Base-by-base conservation (phyloP, 2,888 invertebrate species). In the Nemotelus pantherinus region DNA sequence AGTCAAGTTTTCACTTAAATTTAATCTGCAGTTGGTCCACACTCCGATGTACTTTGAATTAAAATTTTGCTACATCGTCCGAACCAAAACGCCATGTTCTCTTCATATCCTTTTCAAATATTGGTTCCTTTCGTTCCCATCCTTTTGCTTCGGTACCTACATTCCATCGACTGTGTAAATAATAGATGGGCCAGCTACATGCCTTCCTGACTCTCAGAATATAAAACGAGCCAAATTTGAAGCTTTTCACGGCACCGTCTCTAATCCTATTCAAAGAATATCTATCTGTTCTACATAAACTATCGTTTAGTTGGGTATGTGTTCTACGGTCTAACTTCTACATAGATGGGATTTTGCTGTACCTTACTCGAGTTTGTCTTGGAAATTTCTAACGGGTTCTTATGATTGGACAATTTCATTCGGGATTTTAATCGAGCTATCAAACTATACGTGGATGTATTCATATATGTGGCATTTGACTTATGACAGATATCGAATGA, bases 1-100 rank as follows among this genome's bases (percentile, higher is more conserved):
- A 77, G 77, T 77, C 67, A 77, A 77, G 77, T 77, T 68, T 77
- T 77, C 77, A 77, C 77, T 77, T 77, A 77, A 77, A 77, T 77
- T 77, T 77, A 77, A 77, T 77, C 77, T 68, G 77, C 76, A 77
- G 77, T 68, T 68, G 77, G 77, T 77, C 57, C 48, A 77, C 68
- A 77, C 77, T 58, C 77, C 58, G 67, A 77, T 68, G 77, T 77
- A 67, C 68, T 77, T 77, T 57, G 77, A 77, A 77, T 77, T 77
- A 77, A 77, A 77, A 74, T 74, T 74, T 74, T 74, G 74, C 50
- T 74, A 74, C 48, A 74, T 63, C 63, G 63, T 74, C 63, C 63
- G 3, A 60, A 60, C 48, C 60, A 63, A n/a, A 74, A 41, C 48
- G 48, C 72, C 48, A 70, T 7, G 67, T 39, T 25, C 53, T 53